phyloP scores from a whole-genome alignment of 2,797 vertebrate species.

The Cossypha heuglini region DNA sequence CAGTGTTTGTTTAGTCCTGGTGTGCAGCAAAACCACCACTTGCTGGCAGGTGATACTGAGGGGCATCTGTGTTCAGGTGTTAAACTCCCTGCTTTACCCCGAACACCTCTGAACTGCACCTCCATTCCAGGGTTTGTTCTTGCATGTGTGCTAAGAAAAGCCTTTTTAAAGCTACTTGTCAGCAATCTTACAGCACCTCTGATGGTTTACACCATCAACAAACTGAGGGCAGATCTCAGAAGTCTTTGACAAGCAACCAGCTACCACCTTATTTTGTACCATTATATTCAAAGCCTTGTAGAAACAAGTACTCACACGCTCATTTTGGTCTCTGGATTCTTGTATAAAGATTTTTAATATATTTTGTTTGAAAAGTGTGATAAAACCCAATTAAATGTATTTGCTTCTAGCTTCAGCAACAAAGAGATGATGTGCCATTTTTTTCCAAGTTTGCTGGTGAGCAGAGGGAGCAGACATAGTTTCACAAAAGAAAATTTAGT shows the following conservation, averaged over 20 bases:
- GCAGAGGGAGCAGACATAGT: neutral
- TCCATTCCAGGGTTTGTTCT: neutral
- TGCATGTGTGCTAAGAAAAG: neutral
- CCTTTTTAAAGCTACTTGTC: neutral
- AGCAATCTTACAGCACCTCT: neutral
- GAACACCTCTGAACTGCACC: neutral
- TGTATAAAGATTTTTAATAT: accelerated
- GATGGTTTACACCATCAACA: neutral
- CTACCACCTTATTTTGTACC: neutral
- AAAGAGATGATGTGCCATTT: neutral
- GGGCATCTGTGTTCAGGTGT: neutral
- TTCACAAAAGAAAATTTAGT: neutral
- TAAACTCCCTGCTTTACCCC: neutral
- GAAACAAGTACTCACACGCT: neutral
- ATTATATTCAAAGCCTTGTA: neutral
- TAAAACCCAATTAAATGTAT: neutral
- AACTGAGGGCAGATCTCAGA: neutral
- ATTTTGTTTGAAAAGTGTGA: neutral
- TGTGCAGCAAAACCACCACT: neutral
- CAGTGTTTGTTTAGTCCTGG: neutral
- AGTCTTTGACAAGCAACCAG: neutral
- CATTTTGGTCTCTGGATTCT: neutral
- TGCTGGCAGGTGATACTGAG: neutral
- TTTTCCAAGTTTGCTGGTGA: neutral
- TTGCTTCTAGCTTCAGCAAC: neutral